These are phyloP conservation scores for Aradophagus sp. DNA, from an alignment of 1,140 invertebrate genomes.

Conservation along the genomic window DNA sequence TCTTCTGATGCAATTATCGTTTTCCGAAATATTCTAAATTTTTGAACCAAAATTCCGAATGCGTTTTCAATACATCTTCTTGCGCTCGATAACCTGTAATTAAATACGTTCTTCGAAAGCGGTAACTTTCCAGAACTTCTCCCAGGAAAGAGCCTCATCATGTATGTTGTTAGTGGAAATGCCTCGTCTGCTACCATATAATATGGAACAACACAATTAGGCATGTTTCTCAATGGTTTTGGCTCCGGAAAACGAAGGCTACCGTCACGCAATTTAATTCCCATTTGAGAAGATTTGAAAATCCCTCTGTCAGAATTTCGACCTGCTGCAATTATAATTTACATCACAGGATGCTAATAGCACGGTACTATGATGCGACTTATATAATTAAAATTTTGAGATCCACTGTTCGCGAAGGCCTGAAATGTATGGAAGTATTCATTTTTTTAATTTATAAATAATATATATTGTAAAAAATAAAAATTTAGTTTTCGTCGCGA, in stretches of 20 bases:
- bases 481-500: too few relatives aligned
- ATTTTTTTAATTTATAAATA: too few relatives aligned
- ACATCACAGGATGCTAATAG: conserved; percentile 13
- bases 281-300: conserved; percentile 3
- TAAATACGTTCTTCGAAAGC: not conserved
- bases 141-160: conserved; percentile 12
- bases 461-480: too few relatives aligned
- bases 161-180: not conserved
- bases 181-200: conserved; percentile 18
- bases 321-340: conserved; percentile 7
- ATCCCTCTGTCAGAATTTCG: conserved; percentile 13
- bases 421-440: not conserved
- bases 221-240: not conserved
- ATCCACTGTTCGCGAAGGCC: conserved; percentile 3
- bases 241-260: not conserved
- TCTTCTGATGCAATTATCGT: conserved; percentile 1
- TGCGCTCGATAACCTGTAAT: conserved; percentile 7
- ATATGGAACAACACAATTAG: not conserved
- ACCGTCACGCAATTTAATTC: not conserved
- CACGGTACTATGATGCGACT: conserved; percentile 1
- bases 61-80: conserved; percentile 5
- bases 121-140: not conserved
- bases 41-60: not conserved
- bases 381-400: conserved; percentile 6
- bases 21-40: conserved; percentile 6